Percentiles rank a stretch among this genome's conserved stretches.
Evolutionary conservation across 2,113 vertebrate species (phyloP).

Genomic region (Stigmatopora nigra): DNA sequence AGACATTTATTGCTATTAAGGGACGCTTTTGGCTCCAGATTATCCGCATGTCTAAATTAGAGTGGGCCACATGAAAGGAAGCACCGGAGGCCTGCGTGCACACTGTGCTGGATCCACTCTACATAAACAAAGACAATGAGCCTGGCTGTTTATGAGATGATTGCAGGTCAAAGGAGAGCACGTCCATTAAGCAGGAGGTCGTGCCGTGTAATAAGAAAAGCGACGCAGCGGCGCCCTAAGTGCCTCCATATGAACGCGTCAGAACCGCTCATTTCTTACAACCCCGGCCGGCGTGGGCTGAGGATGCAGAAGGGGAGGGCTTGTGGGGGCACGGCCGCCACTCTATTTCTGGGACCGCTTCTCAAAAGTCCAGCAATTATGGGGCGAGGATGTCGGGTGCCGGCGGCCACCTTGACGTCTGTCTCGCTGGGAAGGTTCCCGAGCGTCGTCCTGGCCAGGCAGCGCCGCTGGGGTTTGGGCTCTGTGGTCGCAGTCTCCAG

Average conservation of each 20-base stretch:
- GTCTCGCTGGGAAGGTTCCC: slow-evolving; percentile 68
- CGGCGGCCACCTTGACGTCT: slow-evolving; percentile 73
- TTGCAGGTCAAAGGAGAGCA: slow-evolving; percentile 58
- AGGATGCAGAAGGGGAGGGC: slow-evolving; percentile 32
- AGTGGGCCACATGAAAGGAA: slow-evolving; percentile 34
- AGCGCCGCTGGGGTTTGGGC: slow-evolving; percentile 59
- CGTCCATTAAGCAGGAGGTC: slow-evolving; percentile 62
- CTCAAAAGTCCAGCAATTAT: slow-evolving; percentile 72
- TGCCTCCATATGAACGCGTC: slow-evolving; percentile 72
- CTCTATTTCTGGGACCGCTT: slow-evolving; percentile 68
- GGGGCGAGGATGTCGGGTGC: slow-evolving; percentile 64
- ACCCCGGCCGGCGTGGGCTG: slow-evolving; percentile 68
- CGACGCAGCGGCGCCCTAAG: slow-evolving; percentile 61
- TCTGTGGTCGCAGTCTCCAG: slow-evolving; percentile 58
- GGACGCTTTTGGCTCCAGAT: slow-evolving; percentile 28
- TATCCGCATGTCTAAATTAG: slow-evolving; percentile 40
- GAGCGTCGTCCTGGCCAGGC: slow-evolving; percentile 57
- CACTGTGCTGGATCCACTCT: slow-evolving; percentile 16
- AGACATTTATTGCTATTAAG: slow-evolving; percentile 46
- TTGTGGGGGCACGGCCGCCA: slow-evolving; percentile 48
- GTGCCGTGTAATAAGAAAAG: slow-evolving; percentile 60
- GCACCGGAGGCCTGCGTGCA: slow-evolving; percentile 16
- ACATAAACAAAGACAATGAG: slow-evolving; percentile 58
- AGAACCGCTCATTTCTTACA: slow-evolving; percentile 73
- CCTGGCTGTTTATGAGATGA: slow-evolving; percentile 53